These are phyloP conservation scores for Ianthella basta DNA, from an alignment of 37 sponge, comb jelly and placozoan genomes.

Conservation along the genomic window DNA sequence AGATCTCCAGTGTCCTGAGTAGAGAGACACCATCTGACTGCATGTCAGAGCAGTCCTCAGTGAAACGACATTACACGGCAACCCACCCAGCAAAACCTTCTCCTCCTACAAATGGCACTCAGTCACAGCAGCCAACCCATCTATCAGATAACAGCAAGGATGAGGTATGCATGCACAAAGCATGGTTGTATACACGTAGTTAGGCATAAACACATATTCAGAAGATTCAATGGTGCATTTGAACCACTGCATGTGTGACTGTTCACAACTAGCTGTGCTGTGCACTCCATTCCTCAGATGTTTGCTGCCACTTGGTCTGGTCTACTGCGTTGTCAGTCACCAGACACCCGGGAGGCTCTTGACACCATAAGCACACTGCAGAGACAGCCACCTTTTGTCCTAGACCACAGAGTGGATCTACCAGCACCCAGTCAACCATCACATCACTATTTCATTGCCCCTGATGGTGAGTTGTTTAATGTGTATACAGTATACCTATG, in stretches of 20 bases:
- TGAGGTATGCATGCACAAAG: no score
- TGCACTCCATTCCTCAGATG: no score
- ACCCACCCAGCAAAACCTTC: no score
- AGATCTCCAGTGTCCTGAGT: no score
- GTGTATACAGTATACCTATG: not conserved
- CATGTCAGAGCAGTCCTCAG: no score
- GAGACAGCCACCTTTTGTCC: not conserved
- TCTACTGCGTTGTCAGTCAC: not conserved
- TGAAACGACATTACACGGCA: no score
- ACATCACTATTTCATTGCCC: constrained; percentile 54
- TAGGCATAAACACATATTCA: not conserved
- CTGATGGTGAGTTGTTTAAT: constrained; percentile 55
- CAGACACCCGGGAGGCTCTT: not conserved
- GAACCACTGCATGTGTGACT: not conserved
- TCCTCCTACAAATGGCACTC: no score
- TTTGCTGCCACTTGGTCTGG: not conserved
- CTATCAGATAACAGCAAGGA: no score
- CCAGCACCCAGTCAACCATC: not conserved
- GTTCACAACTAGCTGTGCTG: no score
- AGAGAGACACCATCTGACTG: no score
- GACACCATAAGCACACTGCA: not conserved
- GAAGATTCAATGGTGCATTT: not conserved
- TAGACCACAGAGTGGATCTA: not conserved
- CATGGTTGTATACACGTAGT: no score
- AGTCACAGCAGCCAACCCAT: no score